Percentiles rank a stretch among this genome's conserved stretches.
Conservation (phyloP, 2,113 vertebrate genomes). For the Indicator indicator region DNA sequence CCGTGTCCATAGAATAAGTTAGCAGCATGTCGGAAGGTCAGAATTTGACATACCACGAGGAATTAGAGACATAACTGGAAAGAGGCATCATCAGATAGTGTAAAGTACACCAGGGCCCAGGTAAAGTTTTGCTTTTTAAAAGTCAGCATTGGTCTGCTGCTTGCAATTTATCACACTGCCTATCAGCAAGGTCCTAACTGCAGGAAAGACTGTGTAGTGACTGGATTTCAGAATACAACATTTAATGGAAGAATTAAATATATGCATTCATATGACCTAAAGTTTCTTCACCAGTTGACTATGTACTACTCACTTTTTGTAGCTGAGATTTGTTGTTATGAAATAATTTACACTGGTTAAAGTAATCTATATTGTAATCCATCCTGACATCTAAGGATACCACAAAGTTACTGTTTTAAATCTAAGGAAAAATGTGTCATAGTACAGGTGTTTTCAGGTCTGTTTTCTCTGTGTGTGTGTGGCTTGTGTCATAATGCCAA, state of each 20-base stretch:
- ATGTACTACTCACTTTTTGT: neutral
- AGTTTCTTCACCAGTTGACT: neutral
- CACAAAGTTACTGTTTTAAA: neutral
- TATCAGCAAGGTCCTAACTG: neutral
- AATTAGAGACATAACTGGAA: neutral
- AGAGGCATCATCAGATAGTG: neutral
- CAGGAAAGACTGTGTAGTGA: neutral
- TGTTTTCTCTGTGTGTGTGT: neutral
- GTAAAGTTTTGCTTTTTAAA: neutral
- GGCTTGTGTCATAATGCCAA: neutral
- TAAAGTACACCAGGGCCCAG: neutral
- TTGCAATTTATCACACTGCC: neutral
- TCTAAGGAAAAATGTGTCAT: neutral
- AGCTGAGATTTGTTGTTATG: neutral
- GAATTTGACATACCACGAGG: neutral
- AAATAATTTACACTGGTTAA: neutral
- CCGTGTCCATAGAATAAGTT: neutral
- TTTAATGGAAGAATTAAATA: neutral
- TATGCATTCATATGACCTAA: neutral
- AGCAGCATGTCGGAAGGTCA: neutral
- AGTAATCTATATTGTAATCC: neutral
- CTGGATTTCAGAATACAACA: neutral
- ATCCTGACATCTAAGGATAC: neutral
- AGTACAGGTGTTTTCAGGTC: neutral
- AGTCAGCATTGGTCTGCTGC: neutral